Evolutionary conservation across 2,888 invertebrate species (phyloP), one percentile per base, ranked within the genome.

Genomic region (Andricus quercusramuli): DNA sequence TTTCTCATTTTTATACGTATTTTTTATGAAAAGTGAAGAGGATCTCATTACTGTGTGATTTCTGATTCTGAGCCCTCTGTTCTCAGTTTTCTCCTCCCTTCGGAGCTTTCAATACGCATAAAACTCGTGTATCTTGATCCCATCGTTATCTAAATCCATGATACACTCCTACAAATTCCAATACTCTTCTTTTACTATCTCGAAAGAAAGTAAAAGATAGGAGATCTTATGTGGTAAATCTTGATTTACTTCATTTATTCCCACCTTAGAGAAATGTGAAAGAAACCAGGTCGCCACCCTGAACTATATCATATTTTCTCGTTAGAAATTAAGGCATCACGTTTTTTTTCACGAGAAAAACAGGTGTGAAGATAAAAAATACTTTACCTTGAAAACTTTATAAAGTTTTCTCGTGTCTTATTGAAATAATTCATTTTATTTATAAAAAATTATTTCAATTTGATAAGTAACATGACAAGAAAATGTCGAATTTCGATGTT

Each of bases 121-220:
- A 56, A 74, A 32, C 51, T n/a, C 32, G n/a, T 74, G 56, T 74
- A 56, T 74, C 56, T 56, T 74, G 74, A 56, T 74, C 47, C n/a
- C 74, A 74, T 74, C 74, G 56, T 74, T 74, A 74, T 56, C 29
- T 74, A 56, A 74, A 56, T 74, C 56, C 6, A 15, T 29, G n/a
- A 56, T 56, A 32, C 51, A 70, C 51, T 51, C 51, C 70, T 51
- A 29, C 32, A 74, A 56, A 74, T 74, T 74, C 29, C 32, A 29
- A 74, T 56, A 32, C n/a, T 47, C 56, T 29, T 32, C 32, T 37
- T 32, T 56, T 32, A 29, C 62, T 25, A 29, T 17, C 17, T 37
- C 9, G 17, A 74, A 56, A 74, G n/a, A 11, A 29, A 29, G 29
- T 20, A 32, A 74, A 37, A 56, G 32, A 56, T 13, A 51, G 20